Evolutionary conservation across 2,797 vertebrate genomes (phyloP), one percentile per base, ranked within the genome.

Genomic region (Tolypeutes matacus): DNA sequence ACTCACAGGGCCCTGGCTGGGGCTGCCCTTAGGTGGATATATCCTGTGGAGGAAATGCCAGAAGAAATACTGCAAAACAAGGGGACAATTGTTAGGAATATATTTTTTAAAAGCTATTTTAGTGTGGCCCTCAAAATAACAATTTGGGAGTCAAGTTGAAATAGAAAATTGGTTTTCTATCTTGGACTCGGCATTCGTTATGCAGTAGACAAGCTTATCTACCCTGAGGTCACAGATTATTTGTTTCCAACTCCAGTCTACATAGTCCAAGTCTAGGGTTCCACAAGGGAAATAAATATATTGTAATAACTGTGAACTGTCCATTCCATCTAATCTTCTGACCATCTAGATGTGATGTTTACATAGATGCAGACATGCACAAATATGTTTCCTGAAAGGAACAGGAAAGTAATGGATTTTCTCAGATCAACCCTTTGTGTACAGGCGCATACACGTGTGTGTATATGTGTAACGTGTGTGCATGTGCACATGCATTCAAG

Each of bases 121-220:
- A 49, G 25, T 51, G 3, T 62, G 60, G 56, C 53, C 56, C 10
- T 67, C 69, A 95, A 82, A 49, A 82, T 64, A 31, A 53, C 36
- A 67, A 27, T 78, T 90, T 93, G 86, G 15, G 62, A 91, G 83
- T 85, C 53, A 75, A 17, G 11, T 88, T 42, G 34, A 93, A 82
- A 78, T 9, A 77, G 36, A 77, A 67, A 92, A 56, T 69, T 92
- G 42, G n/a, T 76, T 93, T 93, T 91, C 72, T 91, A 2, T 15
- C 10, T 81, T 69, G 29, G 36, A 62, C 39, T 88, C 42, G 58
- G 31, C 9, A 23, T 67, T 75, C 56, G 2, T 73, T 60, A 60
- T 46, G 20, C 29, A 51, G 39, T 78, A 25, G 27, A 56, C 39
- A 46, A 49, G 18, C 10, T 60, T 12, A 31, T 13, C 3, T 75